phyloP scores from a whole-genome alignment of 2,888 invertebrate genomes.

The Scaptomyza parva region DNA sequence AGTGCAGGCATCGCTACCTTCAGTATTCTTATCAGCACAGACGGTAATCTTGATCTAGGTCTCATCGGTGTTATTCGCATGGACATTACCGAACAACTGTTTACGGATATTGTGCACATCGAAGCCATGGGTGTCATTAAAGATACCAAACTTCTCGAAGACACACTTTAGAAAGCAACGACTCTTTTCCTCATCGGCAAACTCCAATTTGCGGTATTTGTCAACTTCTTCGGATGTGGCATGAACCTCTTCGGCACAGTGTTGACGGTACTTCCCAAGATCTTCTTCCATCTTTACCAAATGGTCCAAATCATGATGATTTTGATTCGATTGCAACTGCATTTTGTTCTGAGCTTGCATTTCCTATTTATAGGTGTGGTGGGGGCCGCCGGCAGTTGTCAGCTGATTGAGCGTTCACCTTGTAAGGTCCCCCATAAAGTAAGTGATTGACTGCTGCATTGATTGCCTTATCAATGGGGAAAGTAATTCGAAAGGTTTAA shows the following conservation, averaged over 20 bases:
- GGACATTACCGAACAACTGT: constrained; percentile 75
- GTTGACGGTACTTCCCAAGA: constrained; percentile 71
- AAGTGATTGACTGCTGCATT: constrained; percentile 44
- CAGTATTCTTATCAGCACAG: constrained; percentile 80
- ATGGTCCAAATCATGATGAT: constrained; percentile 63
- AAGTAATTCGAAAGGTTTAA: constrained; percentile 25
- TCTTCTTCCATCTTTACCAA: constrained; percentile 82
- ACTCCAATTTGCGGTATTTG: constrained; percentile 82
- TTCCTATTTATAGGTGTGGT: constrained; percentile 59
- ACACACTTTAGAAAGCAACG: constrained; percentile 83
- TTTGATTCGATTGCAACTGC: constrained; percentile 58
- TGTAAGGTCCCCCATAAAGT: constrained; percentile 33
- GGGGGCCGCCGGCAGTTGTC: constrained; percentile 9
- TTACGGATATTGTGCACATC: constrained; percentile 81
- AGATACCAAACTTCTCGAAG: constrained; percentile 82
- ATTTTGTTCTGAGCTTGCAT: constrained; percentile 29
- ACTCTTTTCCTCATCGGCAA: constrained; percentile 80
- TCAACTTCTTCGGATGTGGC: constrained; percentile 75
- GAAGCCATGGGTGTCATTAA: constrained; percentile 79
- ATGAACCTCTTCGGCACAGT: constrained; percentile 72
- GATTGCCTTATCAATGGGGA: constrained; percentile 56
- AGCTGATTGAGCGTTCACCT: constrained; percentile 29
- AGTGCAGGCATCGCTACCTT: constrained; percentile 76
- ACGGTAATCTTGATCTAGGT: constrained; percentile 77
- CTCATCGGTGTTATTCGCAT: constrained; percentile 77